A percentile compares a stretch with the other conserved stretches of the same genome.
Evolutionary conservation across 2,113 vertebrate species (phyloP).

Genomic region (Rhodinocichla rosea): DNA sequence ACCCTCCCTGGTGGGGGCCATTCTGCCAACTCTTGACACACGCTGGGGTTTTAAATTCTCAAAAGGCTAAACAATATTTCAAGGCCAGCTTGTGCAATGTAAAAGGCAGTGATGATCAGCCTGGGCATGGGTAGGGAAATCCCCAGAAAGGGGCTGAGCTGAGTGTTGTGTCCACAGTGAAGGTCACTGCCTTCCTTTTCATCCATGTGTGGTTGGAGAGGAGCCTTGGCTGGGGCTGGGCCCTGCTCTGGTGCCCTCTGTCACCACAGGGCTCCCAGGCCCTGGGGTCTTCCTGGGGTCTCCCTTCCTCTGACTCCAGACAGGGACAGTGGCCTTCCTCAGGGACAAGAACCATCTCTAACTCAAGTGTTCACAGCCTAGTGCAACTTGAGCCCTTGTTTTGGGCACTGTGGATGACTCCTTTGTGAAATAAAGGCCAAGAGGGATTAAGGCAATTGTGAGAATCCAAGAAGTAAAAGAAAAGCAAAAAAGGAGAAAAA

Average conservation of each 20-base stretch:
- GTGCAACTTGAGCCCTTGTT: not conserved
- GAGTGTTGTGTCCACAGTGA: not conserved
- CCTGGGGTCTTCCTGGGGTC: rapidly evolving
- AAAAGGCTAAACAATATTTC: not conserved
- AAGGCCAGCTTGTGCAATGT: not conserved
- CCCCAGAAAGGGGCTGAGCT: not conserved
- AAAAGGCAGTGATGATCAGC: not conserved
- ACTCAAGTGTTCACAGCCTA: not conserved
- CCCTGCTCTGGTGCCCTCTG: not conserved
- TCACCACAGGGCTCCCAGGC: no score
- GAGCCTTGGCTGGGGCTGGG: not conserved
- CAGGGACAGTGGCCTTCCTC: not conserved
- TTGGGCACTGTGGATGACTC: not conserved
- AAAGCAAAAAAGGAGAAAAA: not conserved
- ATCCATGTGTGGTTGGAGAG: rapidly evolving
- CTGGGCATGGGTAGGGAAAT: not conserved
- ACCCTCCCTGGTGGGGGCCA: rapidly evolving
- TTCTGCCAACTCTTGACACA: not conserved
- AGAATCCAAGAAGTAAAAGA: not conserved
- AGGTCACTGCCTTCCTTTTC: not conserved
- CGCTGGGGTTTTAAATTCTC: not conserved
- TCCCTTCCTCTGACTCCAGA: not conserved
- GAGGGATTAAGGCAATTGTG: not conserved
- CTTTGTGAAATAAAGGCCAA: not conserved
- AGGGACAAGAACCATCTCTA: not conserved